Base-by-base conservation (phyloP, 2,113 vertebrate genomes). In the Notothenia coriiceps region DNA sequence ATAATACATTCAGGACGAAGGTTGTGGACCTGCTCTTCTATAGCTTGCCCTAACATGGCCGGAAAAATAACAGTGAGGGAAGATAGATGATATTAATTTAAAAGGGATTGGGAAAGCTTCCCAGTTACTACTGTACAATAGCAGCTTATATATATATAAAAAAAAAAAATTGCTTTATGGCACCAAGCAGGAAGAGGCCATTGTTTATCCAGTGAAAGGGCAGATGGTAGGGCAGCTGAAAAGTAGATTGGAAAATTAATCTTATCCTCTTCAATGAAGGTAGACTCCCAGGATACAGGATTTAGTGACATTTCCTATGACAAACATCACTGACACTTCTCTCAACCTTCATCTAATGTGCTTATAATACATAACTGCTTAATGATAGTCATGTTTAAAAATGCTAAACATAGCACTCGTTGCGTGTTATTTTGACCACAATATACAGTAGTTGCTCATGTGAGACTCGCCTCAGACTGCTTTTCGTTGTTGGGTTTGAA, bases 401-500 rank as follows among this genome's bases (percentile, higher is more conserved):
- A 33, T 3, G 20, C 33, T 35, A 59, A n/a, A 51, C 50, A 44
- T 10, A 46, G 51, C 63, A 59, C 33, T 4, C 25, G 3, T 22
- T 6, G 2, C 29, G 2, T 65, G 74, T 49, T 47, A 22, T 5
- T 3, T 2, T 25, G 18, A 0, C 11, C 2, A 18, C 11, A 3
- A 17, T 1, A 29, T 43, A 43, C 40, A 47, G 63, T 1, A 10
- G n/a, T 7, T 33, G 52, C 43, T 22, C 54, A 46, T 0, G 50
- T 49, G 40, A 51, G n/a, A 29, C 15, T 96, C 95, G 99, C 98
- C 96, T 96, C 74, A 0, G 97, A 96, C 89, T 96, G 95, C 94
- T 99, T 99, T 84, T 88, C 95, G 49, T 96, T 96, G 18, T 99
- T 99, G 85, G 98, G 97, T 80, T 99, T 99, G 93, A 99, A 96